Evolutionary conservation across 1,140 invertebrate species (phyloP), one percentile per base, ranked within the genome.

Genomic region (Lutraria rhynchaena): DNA sequence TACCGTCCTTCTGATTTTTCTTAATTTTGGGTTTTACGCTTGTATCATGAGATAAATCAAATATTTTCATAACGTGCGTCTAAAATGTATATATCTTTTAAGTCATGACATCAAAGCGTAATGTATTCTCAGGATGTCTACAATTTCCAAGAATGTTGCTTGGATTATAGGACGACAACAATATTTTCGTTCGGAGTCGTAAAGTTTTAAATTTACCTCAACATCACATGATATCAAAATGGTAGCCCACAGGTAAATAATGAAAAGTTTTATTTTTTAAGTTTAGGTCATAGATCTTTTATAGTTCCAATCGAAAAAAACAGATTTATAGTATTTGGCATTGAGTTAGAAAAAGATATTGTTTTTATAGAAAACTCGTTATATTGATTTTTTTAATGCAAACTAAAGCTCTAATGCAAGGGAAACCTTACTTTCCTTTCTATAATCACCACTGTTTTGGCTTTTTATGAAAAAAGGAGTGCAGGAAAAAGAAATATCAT

Each of bases 191-290:
- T 41, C 37, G 37, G 9, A 4, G 27, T 22, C 9, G 5, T n/a
- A 24, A 9, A 7, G 19, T 53, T 11, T 5, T 53, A 24, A 53
- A 2, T 11, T 57, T 19, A 1, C 19, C 11, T 11, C 19, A 55
- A 22, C 27, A 55, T 73, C 69, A 73, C 69, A 73, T 73, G 69
- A 73, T 58, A 57, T 73, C 69, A 73, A 73, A 73, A 73, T 73
- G 69, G 69, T 37, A 22, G 69, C 53, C 29, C 31, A 13, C 57
- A 60, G 29, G 57, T 17, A 60, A 17, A 1, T 15, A 17, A 27
- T 29, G 4, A 13, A 57, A 57, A 17, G 55, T 19, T 46, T 46
- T 46, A 19, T 46, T 46, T 46, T 46, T 19, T 19, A 46, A 7
- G 9, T 11, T 11, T 11, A 46, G 19, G 19, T 7, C 7, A 11